A percentile compares a stretch with the other conserved stretches of the same genome.
Evolutionary conservation across 2,888 invertebrate species (phyloP).

Genomic region (Erebia ligea): DNA sequence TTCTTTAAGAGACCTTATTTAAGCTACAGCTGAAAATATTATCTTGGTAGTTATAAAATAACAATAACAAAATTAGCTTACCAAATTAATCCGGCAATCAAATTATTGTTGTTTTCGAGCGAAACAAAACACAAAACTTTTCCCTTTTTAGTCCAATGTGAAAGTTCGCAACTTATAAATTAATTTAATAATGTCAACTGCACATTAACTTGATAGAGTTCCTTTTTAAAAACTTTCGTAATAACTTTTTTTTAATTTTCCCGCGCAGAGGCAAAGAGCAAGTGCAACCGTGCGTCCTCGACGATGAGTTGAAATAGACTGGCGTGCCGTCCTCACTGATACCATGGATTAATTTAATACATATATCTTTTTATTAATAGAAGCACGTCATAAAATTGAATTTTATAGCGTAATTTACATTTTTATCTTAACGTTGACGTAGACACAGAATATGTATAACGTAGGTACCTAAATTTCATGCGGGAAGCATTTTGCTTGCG

Average conservation of each 20-base stretch:
- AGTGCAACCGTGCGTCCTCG: constrained; percentile 20
- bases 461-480: constrained; percentile 13
- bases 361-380: constrained; percentile 16
- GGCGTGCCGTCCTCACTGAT: constrained; percentile 25
- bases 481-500: neutral
- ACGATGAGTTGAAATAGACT: constrained; percentile 34
- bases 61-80: neutral
- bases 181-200: neutral
- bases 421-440: constrained; percentile 23
- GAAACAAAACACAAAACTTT: constrained; percentile 16
- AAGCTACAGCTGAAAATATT: too few species aligned
- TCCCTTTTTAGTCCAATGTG: neutral
- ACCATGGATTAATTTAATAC: constrained; percentile 29
- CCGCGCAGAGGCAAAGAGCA: constrained; percentile 7
- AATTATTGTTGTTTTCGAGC: neutral
- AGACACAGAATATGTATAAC: neutral
- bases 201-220: constrained; percentile 1
- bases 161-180: neutral
- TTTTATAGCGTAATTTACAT: constrained; percentile 30
- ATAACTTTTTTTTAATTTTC: constrained; percentile 17
- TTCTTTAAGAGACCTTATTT: too few species aligned
- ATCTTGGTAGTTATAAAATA: neutral
- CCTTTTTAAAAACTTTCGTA: constrained; percentile 5
- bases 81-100: neutral
- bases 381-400: constrained; percentile 28